Evolutionary conservation across 2,888 invertebrate species (phyloP).

Genomic region (Microplitis manilae): DNA sequence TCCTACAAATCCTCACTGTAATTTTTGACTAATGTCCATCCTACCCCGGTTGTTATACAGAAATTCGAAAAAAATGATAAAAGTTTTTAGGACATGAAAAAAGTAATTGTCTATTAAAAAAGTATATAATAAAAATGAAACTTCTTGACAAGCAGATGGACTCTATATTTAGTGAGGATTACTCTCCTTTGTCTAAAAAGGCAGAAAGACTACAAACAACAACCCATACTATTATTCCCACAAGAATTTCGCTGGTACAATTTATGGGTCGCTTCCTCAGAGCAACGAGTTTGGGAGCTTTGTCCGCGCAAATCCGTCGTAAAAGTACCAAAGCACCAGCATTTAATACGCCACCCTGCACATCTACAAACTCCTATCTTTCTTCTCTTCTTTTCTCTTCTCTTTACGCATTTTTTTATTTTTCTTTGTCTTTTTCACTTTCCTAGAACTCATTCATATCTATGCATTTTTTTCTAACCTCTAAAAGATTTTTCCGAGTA

Average conservation of each 20-base stretch:
- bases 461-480: conserved; percentile 3
- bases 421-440: not conserved
- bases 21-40: not conserved
- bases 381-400: conserved; percentile 1
- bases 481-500: conserved; percentile 18
- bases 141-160: not conserved
- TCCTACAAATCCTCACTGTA: no score
- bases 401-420: not conserved
- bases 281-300: conserved; percentile 38
- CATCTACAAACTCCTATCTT: conserved; percentile 8
- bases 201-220: conserved; percentile 1
- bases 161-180: not conserved
- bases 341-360: conserved; percentile 30
- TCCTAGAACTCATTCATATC: conserved; percentile 8
- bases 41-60: not conserved
- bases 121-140: not conserved
- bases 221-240: conserved; percentile 16
- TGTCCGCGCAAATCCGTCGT: conserved; percentile 48
- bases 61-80: no score
- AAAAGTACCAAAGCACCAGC: conserved; percentile 39
- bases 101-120: not conserved
- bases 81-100: no score
- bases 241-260: conserved; percentile 32
- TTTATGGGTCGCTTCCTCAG: conserved; percentile 34
- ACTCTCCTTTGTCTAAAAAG: not conserved